Conservation (phyloP, 2,797 vertebrate species). For the Rhabdomys pumilio region DNA sequence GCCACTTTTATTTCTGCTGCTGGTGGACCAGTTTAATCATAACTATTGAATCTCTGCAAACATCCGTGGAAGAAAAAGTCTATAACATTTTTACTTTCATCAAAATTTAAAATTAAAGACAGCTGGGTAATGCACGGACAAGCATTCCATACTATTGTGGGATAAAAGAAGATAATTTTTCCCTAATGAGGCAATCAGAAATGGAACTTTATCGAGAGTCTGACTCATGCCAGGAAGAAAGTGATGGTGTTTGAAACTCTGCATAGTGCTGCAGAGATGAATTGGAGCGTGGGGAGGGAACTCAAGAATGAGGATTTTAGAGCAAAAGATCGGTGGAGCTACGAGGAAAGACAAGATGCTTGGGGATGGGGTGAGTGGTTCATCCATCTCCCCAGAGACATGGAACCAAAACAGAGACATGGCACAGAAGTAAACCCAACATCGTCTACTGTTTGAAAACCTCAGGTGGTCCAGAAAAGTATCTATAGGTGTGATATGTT, state of each 20-base stretch:
- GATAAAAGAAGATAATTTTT: slow-evolving; percentile 74
- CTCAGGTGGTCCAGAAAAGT: neutral
- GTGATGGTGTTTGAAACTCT: slow-evolving; percentile 50
- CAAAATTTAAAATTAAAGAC: slow-evolving; percentile 70
- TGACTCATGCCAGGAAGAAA: slow-evolving; percentile 77
- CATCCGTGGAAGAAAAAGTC: slow-evolving; percentile 38
- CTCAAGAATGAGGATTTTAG: neutral
- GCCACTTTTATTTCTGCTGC: slow-evolving; percentile 1
- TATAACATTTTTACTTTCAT: slow-evolving; percentile 42
- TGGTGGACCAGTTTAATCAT: slow-evolving; percentile 9
- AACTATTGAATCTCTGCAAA: slow-evolving; percentile 38
- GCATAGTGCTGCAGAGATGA: slow-evolving; percentile 13
- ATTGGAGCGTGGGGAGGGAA: neutral
- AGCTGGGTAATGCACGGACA: slow-evolving; percentile 53
- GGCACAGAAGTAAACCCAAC: neutral
- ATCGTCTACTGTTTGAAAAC: neutral
- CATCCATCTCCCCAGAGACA: neutral
- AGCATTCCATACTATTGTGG: slow-evolving; percentile 34
- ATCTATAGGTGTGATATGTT: neutral
- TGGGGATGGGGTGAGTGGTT: neutral
- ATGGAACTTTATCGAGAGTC: slow-evolving; percentile 69
- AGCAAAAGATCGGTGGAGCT: slow-evolving; percentile 5
- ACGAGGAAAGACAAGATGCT: neutral
- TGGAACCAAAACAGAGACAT: neutral
- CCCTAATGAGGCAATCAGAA: slow-evolving; percentile 70